phyloP scores from a whole-genome alignment of 2,888 invertebrate genomes.

The Drosophila testacea region DNA sequence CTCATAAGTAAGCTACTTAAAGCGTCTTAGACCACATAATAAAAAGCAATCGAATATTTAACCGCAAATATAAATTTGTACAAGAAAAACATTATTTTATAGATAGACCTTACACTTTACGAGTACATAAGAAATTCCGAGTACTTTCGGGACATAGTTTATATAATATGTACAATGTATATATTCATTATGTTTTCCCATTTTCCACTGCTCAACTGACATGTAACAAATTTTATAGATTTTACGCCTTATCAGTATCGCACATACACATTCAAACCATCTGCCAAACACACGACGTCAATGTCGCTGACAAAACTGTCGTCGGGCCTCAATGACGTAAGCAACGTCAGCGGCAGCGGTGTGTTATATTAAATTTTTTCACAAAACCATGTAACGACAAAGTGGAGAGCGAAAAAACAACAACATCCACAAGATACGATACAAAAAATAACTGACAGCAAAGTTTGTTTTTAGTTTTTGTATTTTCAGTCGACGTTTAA shows the following conservation, averaged over 20 bases:
- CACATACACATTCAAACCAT: slow-evolving; percentile 26
- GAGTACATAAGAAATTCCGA: too few species aligned
- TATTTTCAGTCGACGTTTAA: slow-evolving; percentile 54
- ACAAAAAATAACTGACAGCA: slow-evolving; percentile 23
- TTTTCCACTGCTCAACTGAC: slow-evolving; percentile 33
- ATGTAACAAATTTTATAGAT: slow-evolving; percentile 56
- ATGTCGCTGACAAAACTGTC: slow-evolving; percentile 27
- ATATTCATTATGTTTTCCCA: slow-evolving; percentile 17
- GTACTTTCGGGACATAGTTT: too few species aligned
- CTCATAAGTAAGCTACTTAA: background rate
- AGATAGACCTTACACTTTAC: too few species aligned
- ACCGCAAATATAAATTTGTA: background rate
- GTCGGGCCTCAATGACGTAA: slow-evolving; percentile 62
- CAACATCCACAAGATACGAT: slow-evolving; percentile 11
- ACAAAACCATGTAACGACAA: slow-evolving; percentile 46
- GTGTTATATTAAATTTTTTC: slow-evolving; percentile 67
- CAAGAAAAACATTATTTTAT: too few species aligned
- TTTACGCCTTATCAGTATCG: slow-evolving; percentile 64
- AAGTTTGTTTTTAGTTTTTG: slow-evolving; percentile 40
- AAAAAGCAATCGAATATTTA: background rate
- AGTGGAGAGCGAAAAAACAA: slow-evolving; percentile 29
- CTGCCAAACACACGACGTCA: slow-evolving; percentile 16
- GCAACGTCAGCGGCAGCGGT: slow-evolving; percentile 41
- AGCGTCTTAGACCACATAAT: background rate
- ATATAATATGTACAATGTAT: background rate